Percentiles rank a stretch among this genome's conserved stretches.
These are phyloP conservation scores for Rhinatrema bivittatum DNA, from an alignment of 2,797 vertebrate genomes.

Conservation along the genomic window DNA sequence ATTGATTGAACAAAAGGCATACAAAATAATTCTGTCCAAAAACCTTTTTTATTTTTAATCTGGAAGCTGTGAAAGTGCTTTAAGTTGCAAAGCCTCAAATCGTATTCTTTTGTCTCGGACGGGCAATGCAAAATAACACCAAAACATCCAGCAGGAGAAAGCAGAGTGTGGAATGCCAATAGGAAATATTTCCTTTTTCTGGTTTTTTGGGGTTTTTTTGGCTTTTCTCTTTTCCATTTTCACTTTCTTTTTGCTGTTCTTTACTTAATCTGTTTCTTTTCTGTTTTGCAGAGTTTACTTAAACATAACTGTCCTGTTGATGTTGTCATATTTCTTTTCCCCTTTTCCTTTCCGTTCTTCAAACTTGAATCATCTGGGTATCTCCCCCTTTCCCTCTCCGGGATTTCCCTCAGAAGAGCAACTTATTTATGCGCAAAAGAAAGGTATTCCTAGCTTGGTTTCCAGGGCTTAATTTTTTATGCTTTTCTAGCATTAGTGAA, in stretches of 20 bases:
- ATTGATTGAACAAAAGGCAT: no score
- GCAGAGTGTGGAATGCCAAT: no score
- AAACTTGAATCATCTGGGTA: conserved; percentile 69
- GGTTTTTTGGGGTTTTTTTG: neutral
- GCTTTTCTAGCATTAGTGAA: no score
- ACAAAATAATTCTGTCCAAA: no score
- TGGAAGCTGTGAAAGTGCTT: no score
- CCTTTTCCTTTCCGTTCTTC: conserved; percentile 42
- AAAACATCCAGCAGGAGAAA: no score
- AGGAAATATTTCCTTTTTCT: no score
- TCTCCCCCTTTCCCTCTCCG: conserved; percentile 59
- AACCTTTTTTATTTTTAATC: no score
- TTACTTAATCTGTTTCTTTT: conserved; percentile 69
- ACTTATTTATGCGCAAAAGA: conserved; percentile 85
- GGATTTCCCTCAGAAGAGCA: conserved; percentile 89
- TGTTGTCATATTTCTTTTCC: conserved; percentile 49
- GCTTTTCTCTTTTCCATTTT: neutral
- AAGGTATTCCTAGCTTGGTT: conserved; percentile 71
- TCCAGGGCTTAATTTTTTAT: conserved; percentile 23
- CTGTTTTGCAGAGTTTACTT: conserved; percentile 74
- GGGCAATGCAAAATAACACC: no score
- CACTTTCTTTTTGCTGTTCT: conserved; percentile 28
- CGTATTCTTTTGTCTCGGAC: no score
- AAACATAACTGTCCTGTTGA: conserved; percentile 56
- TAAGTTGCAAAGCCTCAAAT: no score